Evolutionary conservation across 2,113 vertebrate species (phyloP), one percentile per base, ranked within the genome.

Genomic region (Xiphorhynchus elegans): DNA sequence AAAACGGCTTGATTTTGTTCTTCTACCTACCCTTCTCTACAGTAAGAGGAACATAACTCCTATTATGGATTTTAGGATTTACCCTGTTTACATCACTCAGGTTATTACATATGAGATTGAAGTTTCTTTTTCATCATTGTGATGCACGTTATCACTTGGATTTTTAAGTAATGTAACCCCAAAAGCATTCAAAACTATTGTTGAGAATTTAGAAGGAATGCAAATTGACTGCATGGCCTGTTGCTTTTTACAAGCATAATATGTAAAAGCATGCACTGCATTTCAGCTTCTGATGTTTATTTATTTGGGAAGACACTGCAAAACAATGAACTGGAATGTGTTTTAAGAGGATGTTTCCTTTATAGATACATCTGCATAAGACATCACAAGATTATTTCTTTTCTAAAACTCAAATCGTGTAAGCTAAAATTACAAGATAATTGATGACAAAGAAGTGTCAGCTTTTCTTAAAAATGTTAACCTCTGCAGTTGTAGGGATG

Each of bases 291-390:
- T 5, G 49, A 12, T 52, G 26, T 88, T 67, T 88, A 2, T 93
- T 92, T 95, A 13, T 88, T 29, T 0, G 4, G 28, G 33, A 74
- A 88, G 55, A 63, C 39, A 73, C 86, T 86, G 68, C 35, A 81
- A 67, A 95, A 74, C 55, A 81, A n/a, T 74, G 28, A 70, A 77
- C 24, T 46, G 60, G 68, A 83, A 76, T 63, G 59, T 58, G 33
- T 88, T 90, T 79, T 82, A 75, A 78, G 42, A 84, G 60, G 25
- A n/a, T 73, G 29, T 93, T 96, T 67, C 55, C 76, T 87, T 49
- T 79, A 25, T 39, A 72, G 59, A 64, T 42, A 37, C 19, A 70
- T 83, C 67, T 92, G 44, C 64, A 31, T 62, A 26, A 86, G 59
- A 37, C 53, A 53, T 33, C 47, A 35, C 56, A 78, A 59, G 44